These are phyloP conservation scores for Drosophila equinoxialis DNA, from an alignment of 1,140 invertebrate genomes.

Conservation along the genomic window DNA sequence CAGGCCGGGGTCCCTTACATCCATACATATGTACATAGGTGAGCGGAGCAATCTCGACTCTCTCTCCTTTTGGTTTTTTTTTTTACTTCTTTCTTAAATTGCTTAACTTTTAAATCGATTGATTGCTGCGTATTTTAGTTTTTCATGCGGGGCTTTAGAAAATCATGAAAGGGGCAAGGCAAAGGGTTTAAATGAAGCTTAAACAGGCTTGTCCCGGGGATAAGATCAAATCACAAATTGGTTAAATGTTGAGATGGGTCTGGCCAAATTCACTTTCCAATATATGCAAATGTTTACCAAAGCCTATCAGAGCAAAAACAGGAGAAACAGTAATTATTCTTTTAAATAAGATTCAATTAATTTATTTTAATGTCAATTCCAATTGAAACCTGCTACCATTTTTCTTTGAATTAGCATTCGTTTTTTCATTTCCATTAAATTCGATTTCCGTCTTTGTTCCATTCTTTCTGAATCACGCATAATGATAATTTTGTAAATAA, in stretches of 20 bases:
- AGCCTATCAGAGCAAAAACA: neutral
- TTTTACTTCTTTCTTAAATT: constrained; percentile 53
- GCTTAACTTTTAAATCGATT: constrained; percentile 70
- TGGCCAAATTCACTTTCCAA: constrained; percentile 22
- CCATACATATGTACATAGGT: constrained; percentile 21
- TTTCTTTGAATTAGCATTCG: no score
- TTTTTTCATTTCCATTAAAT: no score
- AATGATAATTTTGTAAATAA: no score
- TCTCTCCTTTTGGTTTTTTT: constrained; percentile 3
- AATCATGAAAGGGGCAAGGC: neutral
- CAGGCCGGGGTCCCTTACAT: constrained; percentile 33
- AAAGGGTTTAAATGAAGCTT: neutral
- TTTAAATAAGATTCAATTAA: no score
- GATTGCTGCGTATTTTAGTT: constrained; percentile 69
- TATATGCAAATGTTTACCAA: neutral
- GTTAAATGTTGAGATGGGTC: constrained; percentile 11
- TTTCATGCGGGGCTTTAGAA: constrained; percentile 61
- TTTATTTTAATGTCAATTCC: no score
- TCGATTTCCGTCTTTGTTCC: no score
- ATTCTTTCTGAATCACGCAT: no score
- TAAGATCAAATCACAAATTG: constrained; percentile 75
- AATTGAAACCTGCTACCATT: no score
- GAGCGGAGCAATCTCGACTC: neutral
- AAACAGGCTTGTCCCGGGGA: constrained; percentile 32
- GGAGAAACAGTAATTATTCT: neutral